Percentiles rank a stretch among this genome's conserved stretches.
Conservation (phyloP, 1,140 invertebrate genomes). For the Aphaenogaster rudis region DNA sequence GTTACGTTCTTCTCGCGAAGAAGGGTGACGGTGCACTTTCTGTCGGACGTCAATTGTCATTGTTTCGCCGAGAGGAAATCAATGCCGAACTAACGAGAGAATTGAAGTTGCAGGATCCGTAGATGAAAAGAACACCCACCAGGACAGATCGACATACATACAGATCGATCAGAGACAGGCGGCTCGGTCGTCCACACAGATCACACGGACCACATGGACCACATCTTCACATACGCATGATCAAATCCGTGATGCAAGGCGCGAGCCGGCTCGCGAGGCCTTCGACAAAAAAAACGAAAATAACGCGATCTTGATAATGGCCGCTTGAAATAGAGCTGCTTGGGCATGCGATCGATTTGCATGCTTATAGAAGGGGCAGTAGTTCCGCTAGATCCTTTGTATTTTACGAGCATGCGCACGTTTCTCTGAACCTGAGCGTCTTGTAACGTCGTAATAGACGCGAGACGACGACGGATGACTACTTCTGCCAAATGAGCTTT, state of each 20-base stretch:
- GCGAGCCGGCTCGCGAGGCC: slow-evolving; percentile 23
- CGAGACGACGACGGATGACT: background rate
- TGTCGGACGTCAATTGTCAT: background rate
- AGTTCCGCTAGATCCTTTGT: slow-evolving; percentile 54
- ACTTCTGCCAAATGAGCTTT: background rate
- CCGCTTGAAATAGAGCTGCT: slow-evolving; percentile 72
- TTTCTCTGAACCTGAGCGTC: slow-evolving; percentile 37
- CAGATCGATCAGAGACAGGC: background rate
- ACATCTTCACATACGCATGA: slow-evolving; percentile 27
- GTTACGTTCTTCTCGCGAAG: background rate
- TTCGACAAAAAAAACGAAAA: slow-evolving; percentile 61
- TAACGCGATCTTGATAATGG: slow-evolving; percentile 66
- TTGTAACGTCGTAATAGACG: background rate
- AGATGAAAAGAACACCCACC: background rate
- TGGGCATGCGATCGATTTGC: slow-evolving; percentile 73
- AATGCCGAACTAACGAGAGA: background rate
- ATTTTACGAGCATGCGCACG: slow-evolving; percentile 67
- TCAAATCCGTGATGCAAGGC: background rate
- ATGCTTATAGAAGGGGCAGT: slow-evolving; percentile 51
- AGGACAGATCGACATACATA: slow-evolving; percentile 19
- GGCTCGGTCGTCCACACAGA: background rate
- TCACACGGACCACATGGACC: slow-evolving; percentile 29
- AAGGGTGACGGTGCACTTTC: background rate
- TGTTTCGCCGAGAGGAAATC: background rate
- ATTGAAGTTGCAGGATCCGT: background rate